Evolutionary conservation across 2,113 vertebrate genomes (phyloP).

Genomic region (Lucifuga dentata): DNA sequence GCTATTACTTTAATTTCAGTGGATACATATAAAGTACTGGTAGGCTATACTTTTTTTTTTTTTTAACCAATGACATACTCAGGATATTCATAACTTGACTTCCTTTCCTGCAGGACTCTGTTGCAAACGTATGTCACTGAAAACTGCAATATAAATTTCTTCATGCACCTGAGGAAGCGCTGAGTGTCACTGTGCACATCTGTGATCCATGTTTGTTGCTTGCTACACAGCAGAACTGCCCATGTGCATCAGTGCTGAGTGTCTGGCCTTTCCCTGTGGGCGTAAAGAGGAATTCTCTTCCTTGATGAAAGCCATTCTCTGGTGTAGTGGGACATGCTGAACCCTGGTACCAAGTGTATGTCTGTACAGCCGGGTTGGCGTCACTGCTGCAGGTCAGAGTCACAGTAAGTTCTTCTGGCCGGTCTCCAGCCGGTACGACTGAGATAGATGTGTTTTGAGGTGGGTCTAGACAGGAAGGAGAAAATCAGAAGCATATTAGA

Average conservation of each 20-base stretch:
- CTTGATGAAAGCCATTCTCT: conserved; percentile 45
- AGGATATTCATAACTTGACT: too few species aligned
- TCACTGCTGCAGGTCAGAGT: conserved; percentile 75
- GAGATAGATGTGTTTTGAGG: conserved; percentile 47
- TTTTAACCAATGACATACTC: too few species aligned
- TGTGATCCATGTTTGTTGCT: conserved; percentile 72
- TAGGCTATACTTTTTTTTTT: too few species aligned
- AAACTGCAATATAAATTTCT: too few species aligned
- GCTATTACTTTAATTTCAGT: too few species aligned
- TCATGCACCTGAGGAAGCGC: conserved; percentile 15
- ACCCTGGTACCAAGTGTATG: conserved; percentile 64
- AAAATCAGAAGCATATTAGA: background rate
- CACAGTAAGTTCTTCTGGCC: background rate
- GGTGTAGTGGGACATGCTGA: conserved; percentile 37
- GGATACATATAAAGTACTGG: too few species aligned
- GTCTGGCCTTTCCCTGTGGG: conserved; percentile 14
- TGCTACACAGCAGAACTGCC: conserved; percentile 68
- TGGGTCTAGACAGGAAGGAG: conserved; percentile 50
- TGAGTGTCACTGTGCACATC: conserved; percentile 15
- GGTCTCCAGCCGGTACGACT: conserved; percentile 7
- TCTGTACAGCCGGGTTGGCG: conserved; percentile 69
- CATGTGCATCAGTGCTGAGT: conserved; percentile 31
- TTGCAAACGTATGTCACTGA: too few species aligned
- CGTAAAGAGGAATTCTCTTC: background rate
- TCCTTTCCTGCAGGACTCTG: background rate